Evolutionary conservation across 2,113 vertebrate genomes (phyloP), one percentile per base, ranked within the genome.

Genomic region (Phodopus roborovskii): DNA sequence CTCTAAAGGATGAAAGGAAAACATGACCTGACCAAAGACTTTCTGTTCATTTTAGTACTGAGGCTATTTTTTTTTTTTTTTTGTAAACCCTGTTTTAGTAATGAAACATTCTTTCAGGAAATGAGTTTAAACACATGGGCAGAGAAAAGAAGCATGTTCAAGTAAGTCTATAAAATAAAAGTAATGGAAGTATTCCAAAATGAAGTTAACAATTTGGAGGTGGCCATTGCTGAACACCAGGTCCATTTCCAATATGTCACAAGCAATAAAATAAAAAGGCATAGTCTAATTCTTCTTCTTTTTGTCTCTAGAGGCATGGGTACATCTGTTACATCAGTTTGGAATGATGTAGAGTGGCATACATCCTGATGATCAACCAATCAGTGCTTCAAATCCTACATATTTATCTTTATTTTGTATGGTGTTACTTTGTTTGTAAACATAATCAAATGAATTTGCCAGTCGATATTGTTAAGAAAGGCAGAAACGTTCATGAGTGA

Each of bases 181-280:
- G 53, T 39, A 88, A 91, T 81, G 85, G 93, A 94, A 83, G 8
- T 11, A 84, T 87, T 95, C 22, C 33, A 91, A 89, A 95, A 83
- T 73, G 70, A 96, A 95, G 68, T 91, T 79, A 92, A 71, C 7
- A 90, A 95, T 95, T 13, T 17, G 30, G 84, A 94, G 56, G 64
- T 89, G 73, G 74, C 48, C 74, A 74, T 56, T 83, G 73, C 50
- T 83, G 4, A 90, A 79, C 83, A 87, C 73, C 19, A 64, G 36
- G 28, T 26, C 36, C 56, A 87, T 95, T 97, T 92, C 26, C 94
- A 97, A 75, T 90, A 95, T 94, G 77, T 91, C 86, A 94, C 50
- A 90, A 86, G 68, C 64, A 94, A 94, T 96, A 81, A 26, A 66
- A 48, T 33, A 89, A 50, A 36, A 5, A 28, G 26, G 2, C 12